A percentile compares a stretch with the other conserved stretches of the same genome.
These are phyloP conservation scores for Tenthredo notha DNA, from an alignment of 2,888 invertebrate species.

Conservation along the genomic window DNA sequence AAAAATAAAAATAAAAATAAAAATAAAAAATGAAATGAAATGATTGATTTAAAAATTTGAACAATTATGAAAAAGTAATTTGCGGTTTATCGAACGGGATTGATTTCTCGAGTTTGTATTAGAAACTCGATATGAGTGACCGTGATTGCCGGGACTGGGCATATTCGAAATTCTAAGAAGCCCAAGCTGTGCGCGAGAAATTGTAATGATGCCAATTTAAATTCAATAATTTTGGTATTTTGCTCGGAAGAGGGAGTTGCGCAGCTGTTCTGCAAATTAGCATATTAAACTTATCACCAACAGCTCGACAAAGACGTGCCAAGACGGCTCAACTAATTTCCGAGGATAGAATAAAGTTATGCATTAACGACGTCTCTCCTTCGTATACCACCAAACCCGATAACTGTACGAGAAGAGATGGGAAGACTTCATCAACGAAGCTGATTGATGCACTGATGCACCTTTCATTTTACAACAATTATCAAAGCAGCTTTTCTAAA, in stretches of 20 bases:
- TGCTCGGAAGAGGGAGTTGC: conserved; percentile 68
- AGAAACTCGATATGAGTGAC: neutral
- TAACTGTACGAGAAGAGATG: conserved; percentile 19
- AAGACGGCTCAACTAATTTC: conserved; percentile 78
- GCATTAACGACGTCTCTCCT: conserved; percentile 57
- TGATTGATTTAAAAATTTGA: conserved; percentile 33
- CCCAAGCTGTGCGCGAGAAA: conserved; percentile 63
- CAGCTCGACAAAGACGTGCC: conserved; percentile 78
- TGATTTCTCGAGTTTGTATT: neutral
- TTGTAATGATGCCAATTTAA: conserved; percentile 78
- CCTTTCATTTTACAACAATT: neutral
- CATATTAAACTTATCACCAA: conserved; percentile 79
- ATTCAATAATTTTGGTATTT: conserved; percentile 78
- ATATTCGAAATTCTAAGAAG: conserved; percentile 31
- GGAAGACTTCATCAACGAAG: neutral
- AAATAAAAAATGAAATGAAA: conserved; percentile 8
- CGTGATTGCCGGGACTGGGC: conserved; percentile 12
- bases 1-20: conserved; percentile 20
- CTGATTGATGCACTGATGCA: conserved; percentile 25
- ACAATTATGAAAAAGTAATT: conserved; percentile 11
- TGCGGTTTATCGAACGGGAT: neutral
- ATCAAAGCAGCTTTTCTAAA: neutral
- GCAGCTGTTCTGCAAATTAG: conserved; percentile 78
- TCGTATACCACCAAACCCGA: conserved; percentile 39
- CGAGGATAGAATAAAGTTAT: conserved; percentile 77